Evolutionary conservation across 2,113 vertebrate genomes (phyloP).

Genomic region (Plecturocebus donacophilus): DNA sequence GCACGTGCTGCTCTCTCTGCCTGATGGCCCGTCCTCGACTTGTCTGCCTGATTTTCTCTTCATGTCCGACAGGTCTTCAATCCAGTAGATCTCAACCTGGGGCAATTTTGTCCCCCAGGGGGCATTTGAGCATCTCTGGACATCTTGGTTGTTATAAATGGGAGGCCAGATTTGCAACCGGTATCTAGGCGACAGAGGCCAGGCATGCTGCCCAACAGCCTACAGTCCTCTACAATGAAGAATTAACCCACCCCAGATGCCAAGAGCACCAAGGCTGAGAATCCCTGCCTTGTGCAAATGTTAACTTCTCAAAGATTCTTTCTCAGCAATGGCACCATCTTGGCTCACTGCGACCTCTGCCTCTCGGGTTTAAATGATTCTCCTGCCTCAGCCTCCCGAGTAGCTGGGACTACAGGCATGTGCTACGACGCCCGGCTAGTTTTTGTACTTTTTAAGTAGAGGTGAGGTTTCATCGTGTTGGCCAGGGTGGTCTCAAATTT

Average conservation of each 20-base stretch:
- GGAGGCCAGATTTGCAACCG: background rate
- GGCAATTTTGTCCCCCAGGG: no score
- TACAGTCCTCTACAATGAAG: background rate
- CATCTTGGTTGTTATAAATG: background rate
- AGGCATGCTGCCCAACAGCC: accelerated
- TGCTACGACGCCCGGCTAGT: no score
- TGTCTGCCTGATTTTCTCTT: background rate
- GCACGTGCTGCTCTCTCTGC: background rate
- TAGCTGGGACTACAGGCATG: no score
- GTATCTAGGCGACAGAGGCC: background rate
- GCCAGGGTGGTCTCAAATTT: no score
- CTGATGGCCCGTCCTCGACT: background rate
- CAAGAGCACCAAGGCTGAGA: accelerated
- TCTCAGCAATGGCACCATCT: no score
- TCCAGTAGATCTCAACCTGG: background rate
- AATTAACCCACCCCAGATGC: background rate
- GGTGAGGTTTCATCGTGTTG: no score
- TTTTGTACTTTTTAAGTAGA: no score
- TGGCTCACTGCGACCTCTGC: no score
- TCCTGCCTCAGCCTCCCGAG: no score
- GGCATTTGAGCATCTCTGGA: background rate
- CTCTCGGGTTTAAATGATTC: no score
- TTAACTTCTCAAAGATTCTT: background rate
- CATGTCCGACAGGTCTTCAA: background rate
- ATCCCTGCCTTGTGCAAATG: accelerated